Percentiles rank a stretch among this genome's conserved stretches.
Conservation (phyloP, 2,888 invertebrate genomes). For the Drosophila stalkeri region DNA sequence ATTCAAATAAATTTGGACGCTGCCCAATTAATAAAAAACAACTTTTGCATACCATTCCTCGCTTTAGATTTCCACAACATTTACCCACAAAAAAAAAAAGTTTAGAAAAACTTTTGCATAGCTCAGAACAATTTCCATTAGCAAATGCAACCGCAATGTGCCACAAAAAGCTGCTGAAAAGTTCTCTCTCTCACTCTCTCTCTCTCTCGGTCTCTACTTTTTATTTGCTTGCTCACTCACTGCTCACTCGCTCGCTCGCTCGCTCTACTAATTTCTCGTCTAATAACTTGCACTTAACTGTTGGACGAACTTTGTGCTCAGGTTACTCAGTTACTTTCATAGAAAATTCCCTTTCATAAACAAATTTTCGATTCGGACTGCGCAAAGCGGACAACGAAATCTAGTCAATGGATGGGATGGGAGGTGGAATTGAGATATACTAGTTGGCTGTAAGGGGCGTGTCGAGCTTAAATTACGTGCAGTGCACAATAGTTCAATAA, state of each 20-base stretch:
- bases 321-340: conserved; percentile 64
- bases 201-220: conserved; percentile 10
- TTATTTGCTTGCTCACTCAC: no score
- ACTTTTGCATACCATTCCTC: conserved; percentile 17
- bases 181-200: conserved; percentile 3
- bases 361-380: conserved; percentile 37
- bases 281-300: conserved; percentile 74
- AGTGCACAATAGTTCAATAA: conserved; percentile 57
- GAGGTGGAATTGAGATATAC: not conserved
- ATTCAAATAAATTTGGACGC: conserved; percentile 3
- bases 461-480: conserved; percentile 59
- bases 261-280: conserved; percentile 59
- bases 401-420: not conserved
- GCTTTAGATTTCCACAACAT: conserved; percentile 12
- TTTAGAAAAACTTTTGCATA: conserved; percentile 36
- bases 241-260: conserved; percentile 16
- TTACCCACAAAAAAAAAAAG: conserved; percentile 7
- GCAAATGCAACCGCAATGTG: conserved; percentile 62
- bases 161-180: conserved; percentile 61
- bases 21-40: conserved; percentile 30
- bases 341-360: conserved; percentile 71
- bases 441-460: not conserved
- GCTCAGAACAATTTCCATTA: conserved; percentile 63
- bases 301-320: conserved; percentile 26
- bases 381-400: conserved; percentile 15